phyloP scores from a whole-genome alignment of 2,797 vertebrate species.

The Mallotus villosus region DNA sequence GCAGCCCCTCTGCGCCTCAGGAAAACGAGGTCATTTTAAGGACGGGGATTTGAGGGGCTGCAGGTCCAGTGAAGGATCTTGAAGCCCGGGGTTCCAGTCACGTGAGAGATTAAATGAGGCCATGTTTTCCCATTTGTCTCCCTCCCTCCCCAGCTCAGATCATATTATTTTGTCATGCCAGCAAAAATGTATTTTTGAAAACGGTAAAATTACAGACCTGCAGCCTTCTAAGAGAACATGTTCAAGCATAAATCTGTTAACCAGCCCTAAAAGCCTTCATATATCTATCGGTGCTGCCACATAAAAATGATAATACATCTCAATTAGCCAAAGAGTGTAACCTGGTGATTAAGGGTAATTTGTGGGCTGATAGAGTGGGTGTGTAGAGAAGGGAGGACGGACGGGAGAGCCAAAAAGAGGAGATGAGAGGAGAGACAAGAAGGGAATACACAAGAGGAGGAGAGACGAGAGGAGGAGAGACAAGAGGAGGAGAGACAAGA shows the following conservation, averaged over 20 bases:
- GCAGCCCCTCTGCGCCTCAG: constrained; percentile 27
- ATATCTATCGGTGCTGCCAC: background rate
- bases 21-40: constrained; percentile 63
- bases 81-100: constrained; percentile 19
- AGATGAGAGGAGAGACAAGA: too few species aligned
- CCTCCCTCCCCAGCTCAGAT: background rate
- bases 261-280: background rate
- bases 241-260: background rate
- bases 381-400: too few species aligned
- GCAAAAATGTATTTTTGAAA: background rate
- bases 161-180: constrained; percentile 6
- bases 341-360: background rate
- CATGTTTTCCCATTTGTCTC: constrained; percentile 20
- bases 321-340: background rate
- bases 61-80: constrained; percentile 31
- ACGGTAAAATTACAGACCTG: background rate
- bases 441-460: too few species aligned
- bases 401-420: too few species aligned
- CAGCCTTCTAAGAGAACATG: too few species aligned
- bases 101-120: constrained; percentile 16
- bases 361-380: background rate
- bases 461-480: too few species aligned
- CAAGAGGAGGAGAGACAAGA: background rate
- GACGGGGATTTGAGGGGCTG: constrained; percentile 55
- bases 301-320: background rate